A percentile compares a stretch with the other conserved stretches of the same genome.
These are phyloP conservation scores for Pogonocherus hispidulus DNA, from an alignment of 2,888 invertebrate genomes.

Conservation along the genomic window DNA sequence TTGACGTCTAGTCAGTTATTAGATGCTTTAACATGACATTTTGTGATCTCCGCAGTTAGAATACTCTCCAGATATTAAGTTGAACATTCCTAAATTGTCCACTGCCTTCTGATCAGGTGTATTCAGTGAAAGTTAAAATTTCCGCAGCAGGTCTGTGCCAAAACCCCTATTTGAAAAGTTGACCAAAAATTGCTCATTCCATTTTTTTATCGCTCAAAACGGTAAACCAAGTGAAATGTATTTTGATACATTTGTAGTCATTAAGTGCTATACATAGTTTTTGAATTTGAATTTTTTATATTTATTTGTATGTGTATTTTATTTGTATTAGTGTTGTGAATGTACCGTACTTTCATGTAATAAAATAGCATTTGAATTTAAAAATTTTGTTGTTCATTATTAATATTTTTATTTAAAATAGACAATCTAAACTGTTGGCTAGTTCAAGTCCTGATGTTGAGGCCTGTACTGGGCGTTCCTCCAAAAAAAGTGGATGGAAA, in stretches of 20 bases:
- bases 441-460: too few species aligned
- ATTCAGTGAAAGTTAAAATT: slow-evolving; percentile 4
- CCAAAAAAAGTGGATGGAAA: too few species aligned
- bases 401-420: too few species aligned
- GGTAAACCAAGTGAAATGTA: slow-evolving; percentile 45
- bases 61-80: slow-evolving; percentile 33
- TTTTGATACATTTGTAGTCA: slow-evolving; percentile 55
- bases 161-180: slow-evolving; percentile 38
- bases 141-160: slow-evolving; percentile 50
- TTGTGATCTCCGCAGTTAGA: slow-evolving; percentile 51
- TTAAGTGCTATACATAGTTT: slow-evolving; percentile 53
- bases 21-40: slow-evolving; percentile 47
- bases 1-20: slow-evolving; percentile 55
- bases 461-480: too few species aligned
- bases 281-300: slow-evolving; percentile 42
- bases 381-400: slow-evolving; percentile 34
- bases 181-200: slow-evolving; percentile 50
- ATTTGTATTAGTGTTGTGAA: slow-evolving; percentile 58
- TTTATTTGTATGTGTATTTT: slow-evolving; percentile 56
- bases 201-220: slow-evolving; percentile 42
- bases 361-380: slow-evolving; percentile 43
- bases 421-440: too few species aligned
- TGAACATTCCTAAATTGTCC: slow-evolving; percentile 37
- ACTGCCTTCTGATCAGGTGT: background rate
- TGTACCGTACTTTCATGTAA: slow-evolving; percentile 54